Base-by-base conservation (phyloP, 2,888 invertebrate genomes). In the Serrognathus titanus region DNA sequence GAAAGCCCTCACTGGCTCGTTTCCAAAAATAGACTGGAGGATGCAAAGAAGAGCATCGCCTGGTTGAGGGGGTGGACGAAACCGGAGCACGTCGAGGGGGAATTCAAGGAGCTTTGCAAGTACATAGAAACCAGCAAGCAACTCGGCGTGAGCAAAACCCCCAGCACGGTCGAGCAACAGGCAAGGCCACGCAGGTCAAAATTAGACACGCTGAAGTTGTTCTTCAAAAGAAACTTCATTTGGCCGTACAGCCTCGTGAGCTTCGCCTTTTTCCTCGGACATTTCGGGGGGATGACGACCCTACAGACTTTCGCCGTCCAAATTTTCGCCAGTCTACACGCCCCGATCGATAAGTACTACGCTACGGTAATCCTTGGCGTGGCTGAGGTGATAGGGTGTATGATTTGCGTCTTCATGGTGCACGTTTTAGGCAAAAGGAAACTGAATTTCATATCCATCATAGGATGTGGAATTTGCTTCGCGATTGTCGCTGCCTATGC, bases 1-100 rank as follows among this genome's bases (percentile, higher is more conserved):
- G 92, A 92, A 75, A 90, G 89, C 63, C 92, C 92, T 0, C 85
- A 88, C 64, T 92, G 92, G 92, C 77, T 92, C 48, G 83, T 90
- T 49, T 82, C 86, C 0, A 85, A 84, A 68, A 84, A 85, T 58
- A 82, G 86, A 8, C 70, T 82, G 16, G 79, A 82, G 2, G 89
- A 89, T 24, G 89, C 91, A 0, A 83, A 84, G 62, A 81, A 83
- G 72, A 83, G 86, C 36, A 78, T 92, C 11, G 87, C 88, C 65
- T 92, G 91, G 90, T 76, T 92, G 1, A 81, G 92, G 36, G 92
- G 92, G 2, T 92, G 91, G 91, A 86, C 86, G 0, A 78, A 79
- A 0, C 76, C 86, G 12, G 74, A 79, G 3, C 80, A 80, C 16
- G 84, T 91, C 0, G 83, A 85, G 68, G 66, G 75, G 1, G 88